Conservation (phyloP, 2,888 invertebrate species). For the Camptogramma bilineatum region DNA sequence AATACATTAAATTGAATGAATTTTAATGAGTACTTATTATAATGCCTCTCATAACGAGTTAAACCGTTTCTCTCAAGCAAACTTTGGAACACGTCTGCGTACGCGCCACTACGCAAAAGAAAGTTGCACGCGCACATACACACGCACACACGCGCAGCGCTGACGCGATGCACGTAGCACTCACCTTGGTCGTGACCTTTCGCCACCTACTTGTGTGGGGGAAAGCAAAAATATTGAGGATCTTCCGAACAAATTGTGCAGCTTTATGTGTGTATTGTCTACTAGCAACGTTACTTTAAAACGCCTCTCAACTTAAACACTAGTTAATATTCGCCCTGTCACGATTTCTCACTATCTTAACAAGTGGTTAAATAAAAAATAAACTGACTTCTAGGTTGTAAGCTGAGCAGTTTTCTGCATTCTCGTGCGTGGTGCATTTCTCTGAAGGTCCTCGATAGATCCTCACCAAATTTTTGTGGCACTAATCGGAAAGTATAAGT, state of each 20-base stretch:
- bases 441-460: too few relatives aligned
- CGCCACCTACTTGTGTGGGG: constrained; percentile 30
- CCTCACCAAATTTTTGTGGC: too few relatives aligned
- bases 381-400: too few relatives aligned
- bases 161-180: constrained; percentile 29
- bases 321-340: too few relatives aligned
- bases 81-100: constrained; percentile 28
- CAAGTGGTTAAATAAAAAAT: too few relatives aligned
- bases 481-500: too few relatives aligned
- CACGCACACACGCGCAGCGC: constrained; percentile 27
- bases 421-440: too few relatives aligned
- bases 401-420: too few relatives aligned
- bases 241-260: constrained; percentile 8
- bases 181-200: constrained; percentile 48
- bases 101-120: constrained; percentile 51
- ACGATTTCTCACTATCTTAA: too few relatives aligned
- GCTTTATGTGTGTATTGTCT: not conserved
- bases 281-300: not conserved
- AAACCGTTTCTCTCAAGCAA: constrained; percentile 25
- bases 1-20: not conserved
- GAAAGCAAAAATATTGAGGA: constrained; percentile 31
- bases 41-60: not conserved
- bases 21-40: not conserved
- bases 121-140: constrained; percentile 51
- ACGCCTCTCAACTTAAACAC: too few relatives aligned